Evolutionary conservation across 2,797 vertebrate species (phyloP).

Genomic region (Poeciliopsis turneri): DNA sequence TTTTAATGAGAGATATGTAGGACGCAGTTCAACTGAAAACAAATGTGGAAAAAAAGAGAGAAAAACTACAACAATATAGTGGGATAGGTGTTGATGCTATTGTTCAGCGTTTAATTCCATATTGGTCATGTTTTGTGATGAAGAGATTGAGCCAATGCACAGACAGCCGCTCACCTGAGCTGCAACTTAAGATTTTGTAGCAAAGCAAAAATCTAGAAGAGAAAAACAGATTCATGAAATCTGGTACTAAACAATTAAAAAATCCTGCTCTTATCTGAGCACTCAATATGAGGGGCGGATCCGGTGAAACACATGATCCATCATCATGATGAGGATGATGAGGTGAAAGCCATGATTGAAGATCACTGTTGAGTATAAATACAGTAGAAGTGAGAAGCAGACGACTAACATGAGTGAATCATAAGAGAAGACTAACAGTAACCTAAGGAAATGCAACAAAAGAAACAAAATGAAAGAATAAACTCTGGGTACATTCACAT

Average conservation of each 20-base stretch:
- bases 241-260: not conserved
- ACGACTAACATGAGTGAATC: too few species aligned
- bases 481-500: too few species aligned
- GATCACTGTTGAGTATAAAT: not conserved
- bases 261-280: too few species aligned
- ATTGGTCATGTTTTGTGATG: not conserved
- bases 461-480: too few species aligned
- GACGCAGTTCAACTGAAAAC: not conserved
- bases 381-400: too few species aligned
- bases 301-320: not conserved
- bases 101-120: not conserved
- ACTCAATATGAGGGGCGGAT: not conserved
- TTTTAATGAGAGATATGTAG: not conserved
- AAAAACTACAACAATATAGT: not conserved
- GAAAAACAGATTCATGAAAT: not conserved
- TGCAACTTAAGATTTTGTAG: not conserved
- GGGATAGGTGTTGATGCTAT: not conserved
- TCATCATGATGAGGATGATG: not conserved
- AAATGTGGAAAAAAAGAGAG: not conserved
- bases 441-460: too few species aligned
- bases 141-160: not conserved
- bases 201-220: not conserved
- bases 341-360: not conserved
- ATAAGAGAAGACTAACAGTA: too few species aligned
- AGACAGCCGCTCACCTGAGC: not conserved